Evolutionary conservation across 2,797 vertebrate genomes (phyloP), one percentile per base, ranked within the genome.

Genomic region (Neolamprologus multifasciatus): DNA sequence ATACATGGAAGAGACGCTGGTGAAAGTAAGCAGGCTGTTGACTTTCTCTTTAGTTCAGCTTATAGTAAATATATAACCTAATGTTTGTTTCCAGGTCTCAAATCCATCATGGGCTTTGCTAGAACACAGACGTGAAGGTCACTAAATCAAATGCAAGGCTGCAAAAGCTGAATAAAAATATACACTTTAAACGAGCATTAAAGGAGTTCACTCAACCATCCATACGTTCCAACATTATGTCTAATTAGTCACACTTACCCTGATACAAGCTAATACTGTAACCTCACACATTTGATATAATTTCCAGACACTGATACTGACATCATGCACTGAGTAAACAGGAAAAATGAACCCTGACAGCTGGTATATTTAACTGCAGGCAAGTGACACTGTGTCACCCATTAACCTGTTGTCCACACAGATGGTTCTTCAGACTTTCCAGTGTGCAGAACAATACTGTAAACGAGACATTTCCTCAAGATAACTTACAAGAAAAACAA

Each of bases 31-130:
- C 84, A n/a, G 29, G 17, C 45, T 45, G 5, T 7, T 19, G n/a
- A 54, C 52, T 69, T 9, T 86, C 43, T 78, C 12, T 78, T 26
- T 29, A 29, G 23, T 50, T 33, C 7, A 1, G 6, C 21, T 57
- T 1, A 2, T 14, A 54, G 82, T 92, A 57, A 93, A 94, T 92
- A 31, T 89, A 91, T 93, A 92, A 93, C 90, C n/a, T 8, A 2
- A 7, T 81, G 84, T 92, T 94, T 92, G 88, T 69, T 81, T 80
- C 85, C 69, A 23, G 38, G 4, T n/a, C 50, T 43, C 4, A 77
- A 81, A 62, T 59, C 38, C 23, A 29, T 3, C 11, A 8, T 8
- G 5, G 19, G 2, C 77, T 38, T 23, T 19, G 50, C 17, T 13
- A 55, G 13, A 12, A 26, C 9, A 16, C 78, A 64, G 16, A 26